phyloP scores from a whole-genome alignment of 2,888 invertebrate genomes.

The Ametastegia equiseti region DNA sequence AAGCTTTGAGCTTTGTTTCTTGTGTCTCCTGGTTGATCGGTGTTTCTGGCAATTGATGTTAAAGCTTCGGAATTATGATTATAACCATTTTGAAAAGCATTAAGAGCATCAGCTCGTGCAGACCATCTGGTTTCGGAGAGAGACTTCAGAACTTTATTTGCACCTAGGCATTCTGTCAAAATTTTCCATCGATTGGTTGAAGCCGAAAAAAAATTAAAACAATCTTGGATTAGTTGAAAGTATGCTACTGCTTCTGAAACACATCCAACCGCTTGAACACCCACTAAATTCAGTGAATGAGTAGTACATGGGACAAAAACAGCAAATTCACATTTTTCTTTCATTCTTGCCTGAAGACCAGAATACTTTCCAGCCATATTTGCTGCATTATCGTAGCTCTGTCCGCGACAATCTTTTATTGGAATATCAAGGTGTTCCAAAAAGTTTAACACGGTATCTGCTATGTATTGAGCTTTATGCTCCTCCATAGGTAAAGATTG shows the following conservation, averaged over 20 bases:
- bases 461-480: constrained; percentile 65
- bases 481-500: constrained; percentile 62
- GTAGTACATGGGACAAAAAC: constrained; percentile 61
- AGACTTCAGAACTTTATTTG: constrained; percentile 58
- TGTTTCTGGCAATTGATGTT: constrained; percentile 58
- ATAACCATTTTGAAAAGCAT: constrained; percentile 58
- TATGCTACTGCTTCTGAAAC: constrained; percentile 58
- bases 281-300: constrained; percentile 64
- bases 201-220: constrained; percentile 59
- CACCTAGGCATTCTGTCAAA: constrained; percentile 57
- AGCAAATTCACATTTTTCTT: constrained; percentile 59
- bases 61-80: constrained; percentile 60
- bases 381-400: constrained; percentile 60
- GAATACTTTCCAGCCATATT: constrained; percentile 61
- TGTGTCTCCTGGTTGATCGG: constrained; percentile 59
- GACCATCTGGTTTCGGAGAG: constrained; percentile 64
- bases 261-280: constrained; percentile 57
- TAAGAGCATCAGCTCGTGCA: constrained; percentile 61
- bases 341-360: constrained; percentile 61
- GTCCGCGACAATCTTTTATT: constrained; percentile 58
- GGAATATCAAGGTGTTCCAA: constrained; percentile 55
- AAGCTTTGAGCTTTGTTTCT: constrained; percentile 56
- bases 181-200: constrained; percentile 55
- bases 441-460: constrained; percentile 58
- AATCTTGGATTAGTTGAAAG: constrained; percentile 60